A percentile compares a stretch with the other conserved stretches of the same genome.
These are phyloP conservation scores for Bombylius major DNA, from an alignment of 2,888 invertebrate genomes.

Conservation along the genomic window DNA sequence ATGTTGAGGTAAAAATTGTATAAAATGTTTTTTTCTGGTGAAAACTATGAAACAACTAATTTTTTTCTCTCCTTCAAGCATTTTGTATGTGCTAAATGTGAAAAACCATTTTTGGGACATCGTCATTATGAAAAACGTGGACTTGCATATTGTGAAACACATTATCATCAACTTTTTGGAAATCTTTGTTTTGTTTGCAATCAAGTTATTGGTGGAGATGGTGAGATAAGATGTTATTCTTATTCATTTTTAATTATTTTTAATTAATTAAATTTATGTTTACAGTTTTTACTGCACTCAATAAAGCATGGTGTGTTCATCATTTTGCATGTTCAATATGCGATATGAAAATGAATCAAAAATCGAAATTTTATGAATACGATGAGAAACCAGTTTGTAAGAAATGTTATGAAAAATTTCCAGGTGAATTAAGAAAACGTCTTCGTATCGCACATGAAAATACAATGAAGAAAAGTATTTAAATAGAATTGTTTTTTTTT, in stretches of 20 bases:
- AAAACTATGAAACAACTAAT: not conserved
- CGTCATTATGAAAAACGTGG: constrained; percentile 98
- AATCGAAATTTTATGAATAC: constrained; percentile 98
- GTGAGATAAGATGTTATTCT: constrained; percentile 46
- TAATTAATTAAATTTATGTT: constrained; percentile 19
- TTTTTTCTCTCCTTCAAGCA: constrained; percentile 46
- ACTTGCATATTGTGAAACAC: constrained; percentile 96
- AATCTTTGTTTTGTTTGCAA: constrained; percentile 98
- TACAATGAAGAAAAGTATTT: constrained; percentile 45
- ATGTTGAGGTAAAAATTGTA: constrained; percentile 62
- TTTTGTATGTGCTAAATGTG: constrained; percentile 99
- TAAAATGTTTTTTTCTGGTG: not conserved
- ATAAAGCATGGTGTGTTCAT: constrained; percentile 98
- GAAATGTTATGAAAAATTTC: constrained; percentile 95
- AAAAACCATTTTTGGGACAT: constrained; percentile 98
- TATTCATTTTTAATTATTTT: not conserved
- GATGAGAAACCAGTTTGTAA: constrained; percentile 98
- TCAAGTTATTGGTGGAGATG: constrained; percentile 94
- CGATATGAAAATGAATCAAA: constrained; percentile 90
- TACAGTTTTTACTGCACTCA: constrained; percentile 89
- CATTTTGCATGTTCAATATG: constrained; percentile 97
- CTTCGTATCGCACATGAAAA: constrained; percentile 80
- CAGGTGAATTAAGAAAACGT: constrained; percentile 81
- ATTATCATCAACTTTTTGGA: constrained; percentile 97
- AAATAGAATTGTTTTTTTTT: constrained; percentile 4